These are phyloP conservation scores for Pristionchus pacificus DNA, from an alignment of 1,140 invertebrate species.

Conservation along the genomic window DNA sequence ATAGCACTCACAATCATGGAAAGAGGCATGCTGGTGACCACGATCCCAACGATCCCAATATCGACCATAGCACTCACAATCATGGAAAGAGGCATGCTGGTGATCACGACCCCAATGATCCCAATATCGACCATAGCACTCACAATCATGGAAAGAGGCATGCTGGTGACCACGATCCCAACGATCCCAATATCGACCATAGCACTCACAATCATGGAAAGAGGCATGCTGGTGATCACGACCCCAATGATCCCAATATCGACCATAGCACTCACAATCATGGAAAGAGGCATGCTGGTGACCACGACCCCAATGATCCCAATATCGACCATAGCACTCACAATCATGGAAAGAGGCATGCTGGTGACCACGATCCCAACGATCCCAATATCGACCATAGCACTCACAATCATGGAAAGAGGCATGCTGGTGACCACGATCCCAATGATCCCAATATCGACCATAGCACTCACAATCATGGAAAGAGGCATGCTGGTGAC, in stretches of 20 bases:
- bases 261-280: not conserved
- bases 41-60: not conserved
- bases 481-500: too few species aligned
- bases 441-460: not conserved
- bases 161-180: not conserved
- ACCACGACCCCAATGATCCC: not conserved
- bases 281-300: too few species aligned
- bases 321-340: not conserved
- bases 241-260: not conserved
- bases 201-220: not conserved
- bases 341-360: not conserved
- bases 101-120: not conserved
- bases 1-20: not conserved
- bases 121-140: not conserved
- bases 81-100: too few species aligned
- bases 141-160: not conserved
- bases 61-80: not conserved
- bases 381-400: not conserved
- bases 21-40: too few species aligned
- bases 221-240: too few species aligned
- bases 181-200: not conserved
- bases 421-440: not conserved
- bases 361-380: not conserved
- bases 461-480: not conserved
- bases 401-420: not conserved